Evolutionary conservation across 2,888 invertebrate species (phyloP), one percentile per base, ranked within the genome.

Genomic region (Drosophila anomalata): DNA sequence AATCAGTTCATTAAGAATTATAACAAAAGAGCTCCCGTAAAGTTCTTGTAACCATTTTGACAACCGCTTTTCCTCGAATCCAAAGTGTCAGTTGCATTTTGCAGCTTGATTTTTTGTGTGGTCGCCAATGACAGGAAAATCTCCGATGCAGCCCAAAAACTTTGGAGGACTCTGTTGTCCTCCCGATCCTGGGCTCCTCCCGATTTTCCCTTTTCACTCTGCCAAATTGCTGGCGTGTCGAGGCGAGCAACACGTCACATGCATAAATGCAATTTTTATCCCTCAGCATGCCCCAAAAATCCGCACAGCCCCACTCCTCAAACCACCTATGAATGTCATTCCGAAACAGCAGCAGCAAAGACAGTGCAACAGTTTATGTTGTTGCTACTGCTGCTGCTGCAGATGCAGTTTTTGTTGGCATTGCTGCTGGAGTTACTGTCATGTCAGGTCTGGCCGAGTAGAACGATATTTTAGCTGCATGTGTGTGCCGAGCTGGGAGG

Each of bases 261-360:
- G 81, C 81, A 87, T 83, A 80, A 82, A 83, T 86, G 87, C 79
- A 80, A 83, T 80, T 80, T 80, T 87, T 72, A 47, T 55, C 55
- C 52, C 46, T n/a, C 29, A 20, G 58, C 17, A 11, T 26, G 46
- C 42, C 54, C 47, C 12, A 17, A 33, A 44, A 58, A 70, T 33
- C 17, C 65, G 48, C 66, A 61, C 60, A 62, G 56, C 60, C 60
- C 65, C 56, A 66, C 63, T 52, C 56, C 75, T 68, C 57, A 51
- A 51, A 55, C 60, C 75, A 79, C 57, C 69, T 65, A 77, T 79
- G 86, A 76, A 79, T 77, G 80, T 75, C 77, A 69, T 63, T 39
- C 52, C 56, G 66, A 42, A 51, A 42, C 41, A 42, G 9, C 41
- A 42, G 41, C 41, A 56, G 52, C 60, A 41, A 60, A 57, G 60